Percentiles rank a stretch among this genome's conserved stretches.
Conservation (phyloP, 2,797 vertebrate genomes). For the Valencia hispanica region DNA sequence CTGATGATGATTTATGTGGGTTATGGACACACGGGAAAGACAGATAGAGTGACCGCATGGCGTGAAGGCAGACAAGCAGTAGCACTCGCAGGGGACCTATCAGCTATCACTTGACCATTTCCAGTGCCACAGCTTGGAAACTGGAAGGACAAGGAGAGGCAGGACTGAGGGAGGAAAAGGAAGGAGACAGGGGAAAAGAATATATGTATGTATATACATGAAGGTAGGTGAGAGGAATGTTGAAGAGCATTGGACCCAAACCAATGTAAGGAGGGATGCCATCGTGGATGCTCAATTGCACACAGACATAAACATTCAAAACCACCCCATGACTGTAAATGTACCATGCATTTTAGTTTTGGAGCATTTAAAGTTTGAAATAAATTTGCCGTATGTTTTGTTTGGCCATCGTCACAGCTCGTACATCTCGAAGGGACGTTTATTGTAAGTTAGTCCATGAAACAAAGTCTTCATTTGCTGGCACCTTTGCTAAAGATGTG, state of each 20-base stretch:
- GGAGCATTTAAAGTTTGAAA: slow-evolving; percentile 48
- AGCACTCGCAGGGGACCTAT: slow-evolving; percentile 71
- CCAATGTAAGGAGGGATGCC: slow-evolving; percentile 40
- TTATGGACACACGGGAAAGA: slow-evolving; percentile 56
- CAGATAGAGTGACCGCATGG: slow-evolving; percentile 67
- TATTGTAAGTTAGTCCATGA: slow-evolving; percentile 7
- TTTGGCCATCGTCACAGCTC: slow-evolving; percentile 46
- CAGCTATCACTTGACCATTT: slow-evolving; percentile 53
- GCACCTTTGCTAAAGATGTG: not conserved
- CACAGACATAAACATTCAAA: slow-evolving; percentile 75
- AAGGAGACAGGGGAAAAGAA: slow-evolving; percentile 41
- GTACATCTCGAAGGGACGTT: slow-evolving; percentile 19
- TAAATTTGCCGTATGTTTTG: slow-evolving; percentile 61
- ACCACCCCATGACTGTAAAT: slow-evolving; percentile 55
- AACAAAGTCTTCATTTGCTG: slow-evolving; percentile 20
- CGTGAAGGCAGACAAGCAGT: slow-evolving; percentile 51
- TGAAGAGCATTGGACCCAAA: slow-evolving; percentile 56
- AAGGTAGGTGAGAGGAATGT: slow-evolving; percentile 54
- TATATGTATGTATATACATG: slow-evolving; percentile 40
- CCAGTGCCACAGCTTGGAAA: slow-evolving; percentile 45
- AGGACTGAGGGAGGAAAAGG: slow-evolving; percentile 36
- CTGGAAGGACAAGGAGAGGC: slow-evolving; percentile 28
- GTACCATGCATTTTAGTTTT: slow-evolving; percentile 55
- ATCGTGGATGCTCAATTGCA: slow-evolving; percentile 74
- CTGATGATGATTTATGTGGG: slow-evolving; percentile 79